Conservation (phyloP, 1,140 invertebrate genomes). For the Chironomus striatipennis region DNA sequence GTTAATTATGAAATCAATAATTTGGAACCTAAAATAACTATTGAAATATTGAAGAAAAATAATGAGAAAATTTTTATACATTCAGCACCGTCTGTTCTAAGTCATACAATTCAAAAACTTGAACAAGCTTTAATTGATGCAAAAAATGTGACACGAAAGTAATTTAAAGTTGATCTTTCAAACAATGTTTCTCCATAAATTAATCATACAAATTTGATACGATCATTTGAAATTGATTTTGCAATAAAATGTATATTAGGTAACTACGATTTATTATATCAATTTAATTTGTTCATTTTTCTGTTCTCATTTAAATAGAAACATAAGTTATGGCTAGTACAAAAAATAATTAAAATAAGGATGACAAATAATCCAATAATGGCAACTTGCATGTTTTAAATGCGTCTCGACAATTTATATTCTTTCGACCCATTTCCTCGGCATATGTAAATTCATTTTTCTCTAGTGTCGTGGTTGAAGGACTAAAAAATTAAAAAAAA, state of each 20-base stretch:
- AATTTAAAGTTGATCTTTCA: not conserved
- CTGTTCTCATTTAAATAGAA: too few relatives aligned
- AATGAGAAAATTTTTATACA: slow-evolving; percentile 33
- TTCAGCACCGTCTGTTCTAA: slow-evolving; percentile 32
- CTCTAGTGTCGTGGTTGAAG: not conserved
- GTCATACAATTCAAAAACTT: slow-evolving; percentile 35
- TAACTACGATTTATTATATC: too few relatives aligned
- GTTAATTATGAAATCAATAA: slow-evolving; percentile 32
- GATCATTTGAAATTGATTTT: too few relatives aligned
- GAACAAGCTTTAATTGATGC: slow-evolving; percentile 36
- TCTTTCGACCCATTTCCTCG: not conserved
- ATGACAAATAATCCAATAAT: not conserved
- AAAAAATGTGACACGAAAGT: slow-evolving; percentile 28
- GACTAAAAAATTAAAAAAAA: not conserved
- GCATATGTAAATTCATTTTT: slow-evolving; percentile 9
- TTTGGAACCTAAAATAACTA: slow-evolving; percentile 34
- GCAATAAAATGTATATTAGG: too few relatives aligned
- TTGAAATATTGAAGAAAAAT: slow-evolving; percentile 35
- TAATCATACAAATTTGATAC: too few relatives aligned
- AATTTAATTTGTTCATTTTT: too few relatives aligned
- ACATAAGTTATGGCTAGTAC: too few relatives aligned
- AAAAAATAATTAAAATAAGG: too few relatives aligned
- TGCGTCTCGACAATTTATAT: not conserved
- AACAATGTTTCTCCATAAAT: too few relatives aligned
- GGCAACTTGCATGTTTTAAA: not conserved